Evolutionary conservation across 2,113 vertebrate genomes (phyloP), one percentile per base, ranked within the genome.

Genomic region (Casuarius casuarius): DNA sequence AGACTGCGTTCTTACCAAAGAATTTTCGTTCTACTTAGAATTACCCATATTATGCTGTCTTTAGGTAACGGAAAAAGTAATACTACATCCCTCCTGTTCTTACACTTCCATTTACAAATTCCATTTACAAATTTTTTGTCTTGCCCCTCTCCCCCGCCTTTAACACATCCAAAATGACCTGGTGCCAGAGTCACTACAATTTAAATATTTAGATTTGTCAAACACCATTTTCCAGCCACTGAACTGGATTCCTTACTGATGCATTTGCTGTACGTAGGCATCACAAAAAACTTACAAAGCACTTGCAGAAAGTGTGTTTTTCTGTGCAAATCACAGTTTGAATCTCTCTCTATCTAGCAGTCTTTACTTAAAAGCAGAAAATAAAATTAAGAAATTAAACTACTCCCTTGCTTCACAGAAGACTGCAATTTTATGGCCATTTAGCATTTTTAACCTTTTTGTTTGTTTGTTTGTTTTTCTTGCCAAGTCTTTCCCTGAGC

Each of bases 401-500:
- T 68, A 74, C 14, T 3, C 20, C 33, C 81, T 8, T 90, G 28
- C 33, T 95, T 96, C 92, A 86, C 38, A 80, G 82, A 96, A 96
- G 40, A 83, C 62, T 90, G 10, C 0, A n/a, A 87, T 97, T 97
- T 97, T 96, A 96, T 74, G 74, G 56, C 33, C 89, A 91, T 86
- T 96, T 95, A 94, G 51, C 92, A 84, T 84, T 95, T 96, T 92
- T 92, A 96, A 97, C 76, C 81, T 96, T 81, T 91, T 75, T 87
- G 61, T 85, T 80, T 91, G 66, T 93, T 92, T 89, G 78, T 88
- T 96, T 93, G 42, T 88, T 94, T 92, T 95, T 67, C 86, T 97
- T 97, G 97, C 97, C 97, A 97, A 96, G 22, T 62, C 65, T 84
- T 95, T 88, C 79, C 84, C 93, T 91, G 70, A 97, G 80, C 82